Percentiles rank a stretch among this genome's conserved stretches.
Conservation (phyloP, 2,113 vertebrate genomes). For the Rhea americana region DNA sequence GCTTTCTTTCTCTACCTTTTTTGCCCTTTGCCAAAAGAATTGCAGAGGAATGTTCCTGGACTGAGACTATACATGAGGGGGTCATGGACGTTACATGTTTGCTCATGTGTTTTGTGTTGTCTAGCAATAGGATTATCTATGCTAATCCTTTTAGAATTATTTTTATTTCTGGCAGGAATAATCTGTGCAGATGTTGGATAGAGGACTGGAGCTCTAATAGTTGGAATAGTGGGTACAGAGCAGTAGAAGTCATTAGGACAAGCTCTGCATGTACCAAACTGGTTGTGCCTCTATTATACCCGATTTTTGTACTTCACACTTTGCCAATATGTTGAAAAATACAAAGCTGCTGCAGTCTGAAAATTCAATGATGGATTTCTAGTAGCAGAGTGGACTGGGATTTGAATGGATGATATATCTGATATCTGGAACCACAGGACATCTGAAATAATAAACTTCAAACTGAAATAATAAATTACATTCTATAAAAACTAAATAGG, state of each 20-base stretch:
- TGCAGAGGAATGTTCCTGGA: constrained; percentile 1
- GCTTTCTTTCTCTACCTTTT: not conserved
- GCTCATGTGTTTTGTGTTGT: not conserved
- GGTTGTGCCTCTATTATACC: not conserved
- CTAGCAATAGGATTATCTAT: not conserved
- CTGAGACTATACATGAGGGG: not conserved
- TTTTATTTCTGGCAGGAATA: not conserved
- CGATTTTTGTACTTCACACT: not conserved
- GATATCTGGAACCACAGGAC: not conserved
- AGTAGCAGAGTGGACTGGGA: not conserved
- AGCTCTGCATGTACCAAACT: not conserved
- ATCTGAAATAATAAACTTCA: constrained; percentile 20
- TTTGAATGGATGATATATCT: not conserved
- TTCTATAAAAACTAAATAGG: too few relatives aligned
- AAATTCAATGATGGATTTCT: not conserved
- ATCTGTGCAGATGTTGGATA: not conserved
- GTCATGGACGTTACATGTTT: not conserved
- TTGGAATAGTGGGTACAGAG: not conserved
- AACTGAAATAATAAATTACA: too few relatives aligned
- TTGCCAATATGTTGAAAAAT: not conserved
- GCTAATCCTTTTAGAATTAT: not conserved
- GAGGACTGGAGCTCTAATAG: not conserved
- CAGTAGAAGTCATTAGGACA: not conserved
- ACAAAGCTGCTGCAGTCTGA: not conserved
- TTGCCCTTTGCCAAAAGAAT: not conserved